Conservation (phyloP, 2,797 vertebrate species). For the Heteromormyrus szaboi region DNA sequence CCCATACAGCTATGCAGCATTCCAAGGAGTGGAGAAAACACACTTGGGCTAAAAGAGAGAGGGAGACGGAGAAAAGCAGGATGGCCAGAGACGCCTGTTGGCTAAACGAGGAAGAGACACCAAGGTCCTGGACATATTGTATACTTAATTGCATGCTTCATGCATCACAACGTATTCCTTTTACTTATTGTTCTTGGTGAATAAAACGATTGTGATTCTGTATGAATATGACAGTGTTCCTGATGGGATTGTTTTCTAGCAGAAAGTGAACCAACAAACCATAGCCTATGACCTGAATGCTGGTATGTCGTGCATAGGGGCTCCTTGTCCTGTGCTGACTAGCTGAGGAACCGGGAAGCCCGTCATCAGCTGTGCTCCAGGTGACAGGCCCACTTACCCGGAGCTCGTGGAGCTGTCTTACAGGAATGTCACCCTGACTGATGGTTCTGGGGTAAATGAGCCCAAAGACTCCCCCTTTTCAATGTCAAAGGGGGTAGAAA, state of each 20-base stretch:
- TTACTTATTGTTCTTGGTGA: background rate
- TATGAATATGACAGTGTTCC: background rate
- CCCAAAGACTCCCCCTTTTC: constrained; percentile 16
- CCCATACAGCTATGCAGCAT: background rate
- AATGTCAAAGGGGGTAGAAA: background rate
- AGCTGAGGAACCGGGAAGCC: constrained; percentile 33
- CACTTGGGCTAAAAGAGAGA: background rate
- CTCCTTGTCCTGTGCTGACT: constrained; percentile 42
- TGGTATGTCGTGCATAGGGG: constrained; percentile 31
- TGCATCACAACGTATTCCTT: background rate
- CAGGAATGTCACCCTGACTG: constrained; percentile 64
- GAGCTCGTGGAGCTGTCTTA: constrained; percentile 61
- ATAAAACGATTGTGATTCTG: background rate
- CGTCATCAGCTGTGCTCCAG: constrained; percentile 43
- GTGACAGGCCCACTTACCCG: constrained; percentile 44
- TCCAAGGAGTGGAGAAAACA: background rate
- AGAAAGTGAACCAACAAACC: background rate
- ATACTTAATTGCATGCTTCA: background rate
- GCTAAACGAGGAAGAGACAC: background rate
- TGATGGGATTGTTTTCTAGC: background rate
- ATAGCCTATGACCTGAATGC: constrained; percentile 24
- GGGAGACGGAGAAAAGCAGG: background rate
- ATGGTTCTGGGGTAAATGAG: constrained; percentile 40
- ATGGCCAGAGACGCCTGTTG: background rate
- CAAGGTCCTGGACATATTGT: background rate